phyloP scores from a whole-genome alignment of 1,140 invertebrate species.

The Polypedilum vanderplanki region DNA sequence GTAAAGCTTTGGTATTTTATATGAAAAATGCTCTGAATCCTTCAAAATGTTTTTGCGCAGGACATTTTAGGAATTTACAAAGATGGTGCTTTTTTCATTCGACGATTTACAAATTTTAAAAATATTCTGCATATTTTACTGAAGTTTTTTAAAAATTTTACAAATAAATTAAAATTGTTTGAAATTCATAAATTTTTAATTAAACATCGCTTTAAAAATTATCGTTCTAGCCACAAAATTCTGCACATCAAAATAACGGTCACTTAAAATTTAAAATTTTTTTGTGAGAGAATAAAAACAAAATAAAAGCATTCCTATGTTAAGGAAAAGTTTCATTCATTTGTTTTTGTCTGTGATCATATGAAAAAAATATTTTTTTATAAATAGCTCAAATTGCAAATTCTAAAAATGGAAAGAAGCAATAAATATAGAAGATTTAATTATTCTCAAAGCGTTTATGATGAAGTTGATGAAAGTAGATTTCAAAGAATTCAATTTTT shows the following conservation, averaged over 20 bases:
- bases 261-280: not conserved
- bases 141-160: no score
- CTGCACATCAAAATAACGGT: not conserved
- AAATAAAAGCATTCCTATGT: not conserved
- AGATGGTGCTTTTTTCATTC: not conserved
- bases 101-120: not conserved
- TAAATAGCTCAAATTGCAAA: not conserved
- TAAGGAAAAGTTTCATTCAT: not conserved
- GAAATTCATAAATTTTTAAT: not conserved
- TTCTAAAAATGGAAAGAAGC: not conserved
- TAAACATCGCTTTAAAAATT: not conserved
- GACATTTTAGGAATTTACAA: not conserved
- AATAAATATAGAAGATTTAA: not conserved
- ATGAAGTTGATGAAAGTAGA: not conserved
- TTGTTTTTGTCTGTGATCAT: not conserved
- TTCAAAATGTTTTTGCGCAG: conserved; percentile 7
- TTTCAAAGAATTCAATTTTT: not conserved
- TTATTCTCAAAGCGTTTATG: not conserved
- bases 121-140: not conserved
- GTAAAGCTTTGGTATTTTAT: no score
- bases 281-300: not conserved
- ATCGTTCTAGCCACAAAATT: not conserved
- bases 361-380: not conserved
- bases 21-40: not conserved
- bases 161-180: no score